Conservation (phyloP, 2,888 invertebrate genomes). For the Latrodectus hesperus region DNA sequence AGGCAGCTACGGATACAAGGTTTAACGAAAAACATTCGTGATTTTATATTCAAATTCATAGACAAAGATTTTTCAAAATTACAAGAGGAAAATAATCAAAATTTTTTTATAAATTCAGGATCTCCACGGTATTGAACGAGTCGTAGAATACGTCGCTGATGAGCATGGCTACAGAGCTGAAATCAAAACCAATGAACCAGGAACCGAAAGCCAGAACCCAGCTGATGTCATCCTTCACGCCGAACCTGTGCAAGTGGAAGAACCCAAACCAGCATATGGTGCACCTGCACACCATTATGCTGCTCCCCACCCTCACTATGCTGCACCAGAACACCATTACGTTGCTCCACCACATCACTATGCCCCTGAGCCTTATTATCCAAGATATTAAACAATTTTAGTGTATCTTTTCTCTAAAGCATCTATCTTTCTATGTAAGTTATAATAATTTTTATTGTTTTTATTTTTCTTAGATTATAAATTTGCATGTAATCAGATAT, state of each 20-base stretch:
- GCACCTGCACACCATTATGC: neutral
- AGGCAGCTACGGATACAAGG: constrained; percentile 68
- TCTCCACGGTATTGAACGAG: constrained; percentile 61
- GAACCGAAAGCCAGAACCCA: constrained; percentile 49
- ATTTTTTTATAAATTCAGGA: constrained; percentile 6
- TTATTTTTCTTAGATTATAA: no score
- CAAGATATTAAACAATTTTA: constrained; percentile 11
- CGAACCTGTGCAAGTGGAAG: neutral
- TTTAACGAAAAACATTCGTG: no score
- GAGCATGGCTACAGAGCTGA: constrained; percentile 70
- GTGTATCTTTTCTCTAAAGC: neutral
- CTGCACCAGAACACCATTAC: constrained; percentile 2
- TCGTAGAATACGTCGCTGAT: constrained; percentile 70
- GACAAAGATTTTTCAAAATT: no score
- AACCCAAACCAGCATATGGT: neutral
- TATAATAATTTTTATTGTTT: no score
- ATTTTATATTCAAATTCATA: no score
- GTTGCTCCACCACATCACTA: constrained; percentile 14
- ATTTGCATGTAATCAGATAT: no score
- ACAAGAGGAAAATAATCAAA: no score
- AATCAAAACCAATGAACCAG: constrained; percentile 66
- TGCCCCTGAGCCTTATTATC: constrained; percentile 15
- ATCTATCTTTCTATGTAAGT: no score
- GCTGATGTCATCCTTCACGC: constrained; percentile 51
- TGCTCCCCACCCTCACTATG: neutral